Evolutionary conservation across 1,140 invertebrate genomes (phyloP).

Genomic region (Rhyacophila brunnea): DNA sequence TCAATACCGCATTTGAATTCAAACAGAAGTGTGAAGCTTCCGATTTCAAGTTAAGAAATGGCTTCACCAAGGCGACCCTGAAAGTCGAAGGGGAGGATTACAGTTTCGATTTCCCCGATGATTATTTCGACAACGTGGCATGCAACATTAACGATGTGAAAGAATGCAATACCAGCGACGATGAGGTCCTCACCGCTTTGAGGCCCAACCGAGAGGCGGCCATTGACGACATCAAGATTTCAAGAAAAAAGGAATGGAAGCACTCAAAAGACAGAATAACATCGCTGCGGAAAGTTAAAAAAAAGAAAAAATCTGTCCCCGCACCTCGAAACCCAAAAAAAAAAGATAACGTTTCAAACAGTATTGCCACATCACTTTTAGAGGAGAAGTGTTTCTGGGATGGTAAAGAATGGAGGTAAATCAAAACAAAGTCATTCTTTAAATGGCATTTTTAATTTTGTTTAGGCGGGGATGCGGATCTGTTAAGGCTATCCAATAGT

Average conservation of each 20-base stretch:
- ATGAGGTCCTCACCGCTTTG: constrained; percentile 19
- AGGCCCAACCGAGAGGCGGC: constrained; percentile 3
- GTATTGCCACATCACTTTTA: constrained; percentile 29
- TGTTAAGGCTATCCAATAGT: no score
- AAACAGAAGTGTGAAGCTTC: constrained; percentile 33
- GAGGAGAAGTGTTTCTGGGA: constrained; percentile 31
- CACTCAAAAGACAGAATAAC: constrained; percentile 1
- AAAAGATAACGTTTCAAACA: constrained; percentile 22
- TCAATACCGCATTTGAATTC: constrained; percentile 32
- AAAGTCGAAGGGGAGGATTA: constrained; percentile 23
- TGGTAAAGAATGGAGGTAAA: constrained; percentile 31
- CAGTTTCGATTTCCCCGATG: constrained; percentile 19
- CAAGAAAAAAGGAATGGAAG: constrained; percentile 6
- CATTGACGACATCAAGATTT: constrained; percentile 1
- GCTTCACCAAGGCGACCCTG: constrained; percentile 12
- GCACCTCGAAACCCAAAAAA: background rate
- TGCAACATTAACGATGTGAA: constrained; percentile 18
- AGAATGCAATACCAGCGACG: constrained; percentile 20
- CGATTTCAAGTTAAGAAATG: constrained; percentile 23
- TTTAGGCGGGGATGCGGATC: no score
- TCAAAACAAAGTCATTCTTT: background rate
- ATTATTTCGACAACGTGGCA: constrained; percentile 13
- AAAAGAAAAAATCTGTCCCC: constrained; percentile 12
- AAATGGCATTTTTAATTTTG: background rate
- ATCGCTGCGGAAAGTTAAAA: background rate